Evolutionary conservation across 2,797 vertebrate genomes (phyloP), one percentile per base, ranked within the genome.

Genomic region (Bovichtus variegatus): DNA sequence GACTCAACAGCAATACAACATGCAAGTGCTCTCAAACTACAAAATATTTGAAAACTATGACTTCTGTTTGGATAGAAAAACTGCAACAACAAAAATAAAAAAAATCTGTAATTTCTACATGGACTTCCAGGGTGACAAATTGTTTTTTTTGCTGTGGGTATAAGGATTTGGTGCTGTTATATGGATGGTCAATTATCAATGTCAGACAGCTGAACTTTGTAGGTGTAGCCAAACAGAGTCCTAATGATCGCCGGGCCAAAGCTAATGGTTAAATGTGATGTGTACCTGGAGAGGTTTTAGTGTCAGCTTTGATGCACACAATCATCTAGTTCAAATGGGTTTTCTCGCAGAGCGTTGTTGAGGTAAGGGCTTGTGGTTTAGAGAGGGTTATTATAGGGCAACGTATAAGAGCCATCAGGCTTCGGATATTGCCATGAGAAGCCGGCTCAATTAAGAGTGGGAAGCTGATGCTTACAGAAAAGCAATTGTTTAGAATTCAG

Each of bases 201-300:
- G 41, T 83, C 41, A 46, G 53, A 51, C 16, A 23, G 46, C 36
- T 25, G 50, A 59, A 29, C 43, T 29, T 63, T 58, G 21, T 27
- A 59, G 29, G 29, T 34, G 13, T 9, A 23, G 27, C 27, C 55
- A 53, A 55, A 47, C 57, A 65, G 31, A 68, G 31, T 12, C 19
- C 62, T 10, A 41, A 61, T 71, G 34, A 60, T 65, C 57, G 53
- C 8, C 1, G 15, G 29, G 57, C 55, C 46, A 53, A 27, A 67
- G 71, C 66, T 78, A 79, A 82, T 71, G 66, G 70, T 73, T 78
- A 46, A 53, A 83, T 79, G 63, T 81, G 55, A 80, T 21, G 41
- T 64, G 76, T 47, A 71, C 59, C 68, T 57, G 55, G 55, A 74
- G 74, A 72, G 63, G 51, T 13, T 70, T 73, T 27, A 62, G 68